Base-by-base conservation (phyloP, 2,888 invertebrate species). In the Apomyelois bistriatella region DNA sequence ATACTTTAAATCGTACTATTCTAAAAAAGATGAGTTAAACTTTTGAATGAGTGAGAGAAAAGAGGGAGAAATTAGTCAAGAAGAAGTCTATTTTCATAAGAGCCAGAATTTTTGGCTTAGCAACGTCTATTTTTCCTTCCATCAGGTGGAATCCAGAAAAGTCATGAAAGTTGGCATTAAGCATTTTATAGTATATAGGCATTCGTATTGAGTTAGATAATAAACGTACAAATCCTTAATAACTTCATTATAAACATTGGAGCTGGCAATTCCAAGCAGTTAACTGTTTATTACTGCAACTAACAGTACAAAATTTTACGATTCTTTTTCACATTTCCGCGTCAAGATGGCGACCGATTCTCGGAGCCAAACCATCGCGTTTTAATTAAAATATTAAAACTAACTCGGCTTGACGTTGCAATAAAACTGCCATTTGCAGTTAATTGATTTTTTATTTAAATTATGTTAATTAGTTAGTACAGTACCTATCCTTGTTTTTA, bases 301-400 rank as follows among this genome's bases (percentile, higher is more conserved):
- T 54, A 52, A 57, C 52, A 48, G 54, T 58, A 52, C 51, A 56
- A 52, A 47, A 56, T 57, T 32, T 56, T 52, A 55, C 50, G 54
- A 43, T 42, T 37, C 17, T 40, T 38, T 52, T 52, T 22, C 36
- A 52, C 42, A 40, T 54, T 37, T 35, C 38, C 43, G 38, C 37
- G 38, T 55, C 43, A 52, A 53, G 47, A 47, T 35, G 54, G 57
- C 57, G 55, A 55, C 57, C 53, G 43, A 32, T 37, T 17, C 7
- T 13, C 13, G 4, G 47, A 16, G 15, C 16, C 4, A 32, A 16
- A 10, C 42, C 42, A 36, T 36, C 13, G 48, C 2, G 17, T 38
- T 30, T 48, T 48, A 48, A 48, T 48, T 48, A 48, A 48, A 48
- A 48, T 48, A 48, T 48, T 48, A 22, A 48, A 28, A 48, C 28